phyloP scores from a whole-genome alignment of 2,797 vertebrate genomes.

The Sebastes diaconus region DNA sequence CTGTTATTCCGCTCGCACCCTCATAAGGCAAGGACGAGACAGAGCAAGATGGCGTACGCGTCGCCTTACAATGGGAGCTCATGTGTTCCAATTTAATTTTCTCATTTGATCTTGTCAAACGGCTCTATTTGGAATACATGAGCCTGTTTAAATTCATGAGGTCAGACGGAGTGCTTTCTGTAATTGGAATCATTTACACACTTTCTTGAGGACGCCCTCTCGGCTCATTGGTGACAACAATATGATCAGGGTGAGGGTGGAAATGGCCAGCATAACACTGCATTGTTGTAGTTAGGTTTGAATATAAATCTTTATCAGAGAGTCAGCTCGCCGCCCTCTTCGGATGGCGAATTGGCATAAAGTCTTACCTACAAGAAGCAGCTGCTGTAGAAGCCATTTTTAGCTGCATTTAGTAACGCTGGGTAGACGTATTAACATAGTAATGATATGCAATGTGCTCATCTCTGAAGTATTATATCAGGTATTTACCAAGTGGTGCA shows the following conservation, averaged over 20 bases:
- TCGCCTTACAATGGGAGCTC: slow-evolving; percentile 16
- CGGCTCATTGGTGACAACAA: slow-evolving; percentile 24
- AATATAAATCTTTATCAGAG: not conserved
- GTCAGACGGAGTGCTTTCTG: slow-evolving; percentile 53
- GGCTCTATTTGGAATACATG: slow-evolving; percentile 71
- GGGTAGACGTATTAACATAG: not conserved
- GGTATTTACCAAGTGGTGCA: too few species aligned
- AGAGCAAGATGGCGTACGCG: slow-evolving; percentile 10
- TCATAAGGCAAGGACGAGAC: slow-evolving; percentile 1
- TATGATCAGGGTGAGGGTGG: not conserved
- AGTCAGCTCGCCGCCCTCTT: not conserved
- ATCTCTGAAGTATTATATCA: too few species aligned
- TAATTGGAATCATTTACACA: slow-evolving; percentile 69
- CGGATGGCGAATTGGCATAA: not conserved
- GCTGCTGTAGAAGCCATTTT: not conserved
- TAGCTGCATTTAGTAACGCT: not conserved
- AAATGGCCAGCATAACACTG: not conserved
- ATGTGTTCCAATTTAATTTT: slow-evolving; percentile 56
- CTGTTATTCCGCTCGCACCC: slow-evolving; percentile 23
- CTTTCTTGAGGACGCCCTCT: slow-evolving; percentile 41
- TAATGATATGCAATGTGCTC: not conserved
- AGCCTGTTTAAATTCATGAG: slow-evolving; percentile 80
- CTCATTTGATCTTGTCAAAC: slow-evolving; percentile 64
- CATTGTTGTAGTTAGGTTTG: not conserved
- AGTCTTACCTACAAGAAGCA: not conserved